Evolutionary conservation across 2,888 invertebrate genomes (phyloP).

Genomic region (Hemistola chrysoprasaria): DNA sequence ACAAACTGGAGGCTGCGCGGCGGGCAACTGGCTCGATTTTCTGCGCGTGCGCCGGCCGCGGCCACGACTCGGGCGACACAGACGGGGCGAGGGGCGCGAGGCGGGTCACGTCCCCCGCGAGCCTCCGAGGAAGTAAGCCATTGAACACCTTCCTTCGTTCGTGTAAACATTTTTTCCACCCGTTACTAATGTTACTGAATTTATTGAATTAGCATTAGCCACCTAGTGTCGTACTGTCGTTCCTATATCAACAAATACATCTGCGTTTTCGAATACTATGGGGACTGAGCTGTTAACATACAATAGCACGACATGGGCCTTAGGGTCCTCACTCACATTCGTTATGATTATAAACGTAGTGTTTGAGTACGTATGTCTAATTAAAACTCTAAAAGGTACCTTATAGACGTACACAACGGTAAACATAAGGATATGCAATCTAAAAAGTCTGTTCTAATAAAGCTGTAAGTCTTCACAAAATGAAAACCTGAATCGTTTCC

Average conservation of each 20-base stretch:
- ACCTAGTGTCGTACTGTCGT: too few species aligned
- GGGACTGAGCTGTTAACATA: too few species aligned
- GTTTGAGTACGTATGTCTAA: too few species aligned
- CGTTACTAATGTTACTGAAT: slow-evolving; percentile 37
- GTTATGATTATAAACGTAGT: too few species aligned
- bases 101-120: slow-evolving; percentile 57
- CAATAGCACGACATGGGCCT: too few species aligned
- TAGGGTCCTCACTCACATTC: too few species aligned
- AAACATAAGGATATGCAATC: too few species aligned
- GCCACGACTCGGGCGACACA: slow-evolving; percentile 27
- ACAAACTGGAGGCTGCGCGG: slow-evolving; percentile 80
- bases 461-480: not conserved
- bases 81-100: slow-evolving; percentile 38
- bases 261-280: too few species aligned
- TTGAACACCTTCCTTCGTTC: slow-evolving; percentile 55
- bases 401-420: too few species aligned
- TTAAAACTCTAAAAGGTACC: too few species aligned
- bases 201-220: not conserved
- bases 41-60: slow-evolving; percentile 71
- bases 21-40: slow-evolving; percentile 69
- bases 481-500: slow-evolving; percentile 18
- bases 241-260: too few species aligned
- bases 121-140: slow-evolving; percentile 49
- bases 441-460: too few species aligned
- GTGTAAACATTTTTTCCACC: slow-evolving; percentile 69